phyloP scores from a whole-genome alignment of 2,888 invertebrate genomes.

The Dynastes grantii region DNA sequence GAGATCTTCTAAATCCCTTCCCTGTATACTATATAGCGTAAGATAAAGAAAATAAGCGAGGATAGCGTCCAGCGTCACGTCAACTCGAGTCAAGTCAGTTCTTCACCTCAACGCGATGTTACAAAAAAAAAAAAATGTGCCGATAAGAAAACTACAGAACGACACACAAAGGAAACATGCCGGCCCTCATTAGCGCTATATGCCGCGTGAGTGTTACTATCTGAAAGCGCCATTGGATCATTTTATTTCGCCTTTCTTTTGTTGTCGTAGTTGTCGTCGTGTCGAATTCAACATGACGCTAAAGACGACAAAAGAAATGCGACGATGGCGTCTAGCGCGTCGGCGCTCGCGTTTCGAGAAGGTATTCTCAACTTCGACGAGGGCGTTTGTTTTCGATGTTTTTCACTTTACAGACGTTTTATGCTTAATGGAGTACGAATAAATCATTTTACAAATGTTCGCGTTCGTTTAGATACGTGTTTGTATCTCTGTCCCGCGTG shows the following conservation, averaged over 20 bases:
- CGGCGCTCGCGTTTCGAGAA: neutral
- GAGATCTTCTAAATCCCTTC: too few relatives aligned
- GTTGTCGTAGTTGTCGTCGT: too few relatives aligned
- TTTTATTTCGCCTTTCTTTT: conserved; percentile 4
- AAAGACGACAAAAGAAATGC: conserved; percentile 3
- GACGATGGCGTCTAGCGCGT: neutral
- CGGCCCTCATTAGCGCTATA: conserved; percentile 14
- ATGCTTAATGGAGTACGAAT: conserved; percentile 5
- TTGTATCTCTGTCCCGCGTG: too few relatives aligned
- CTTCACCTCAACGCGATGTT: neutral
- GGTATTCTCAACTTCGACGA: neutral
- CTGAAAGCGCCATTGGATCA: neutral
- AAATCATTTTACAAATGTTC: too few relatives aligned
- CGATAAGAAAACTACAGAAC: conserved; percentile 2
- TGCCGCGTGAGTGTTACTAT: neutral
- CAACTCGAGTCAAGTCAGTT: neutral
- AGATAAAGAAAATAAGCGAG: neutral
- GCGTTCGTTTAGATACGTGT: too few relatives aligned
- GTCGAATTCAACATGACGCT: neutral
- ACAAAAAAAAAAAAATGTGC: neutral
- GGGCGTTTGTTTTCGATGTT: neutral
- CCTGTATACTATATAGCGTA: too few relatives aligned
- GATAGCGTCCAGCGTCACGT: neutral
- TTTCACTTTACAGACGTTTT: neutral
- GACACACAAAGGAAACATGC: conserved; percentile 7